These are phyloP conservation scores for Rotaria macrura DNA, from an alignment of 2,888 invertebrate species.

Conservation along the genomic window DNA sequence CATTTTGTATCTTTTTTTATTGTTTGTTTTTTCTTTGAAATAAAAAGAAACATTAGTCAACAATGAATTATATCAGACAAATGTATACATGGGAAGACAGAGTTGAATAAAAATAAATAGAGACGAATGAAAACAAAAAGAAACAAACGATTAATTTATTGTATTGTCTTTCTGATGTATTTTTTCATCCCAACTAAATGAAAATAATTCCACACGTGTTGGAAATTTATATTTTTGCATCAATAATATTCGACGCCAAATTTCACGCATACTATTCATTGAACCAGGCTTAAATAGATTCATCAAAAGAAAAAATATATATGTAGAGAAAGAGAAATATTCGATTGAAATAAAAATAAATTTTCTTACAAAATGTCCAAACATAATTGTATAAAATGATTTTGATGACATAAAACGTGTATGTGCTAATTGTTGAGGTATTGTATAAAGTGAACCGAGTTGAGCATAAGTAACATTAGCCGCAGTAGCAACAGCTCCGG, in stretches of 20 bases:
- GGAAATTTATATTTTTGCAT: conserved; percentile 11
- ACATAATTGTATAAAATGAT: conserved; percentile 15
- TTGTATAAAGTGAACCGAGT: conserved; percentile 24
- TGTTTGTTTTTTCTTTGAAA: background rate
- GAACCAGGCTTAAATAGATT: background rate
- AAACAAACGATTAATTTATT: background rate
- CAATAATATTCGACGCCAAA: conserved; percentile 3
- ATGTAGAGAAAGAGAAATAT: too few relatives aligned
- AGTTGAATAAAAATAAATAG: background rate
- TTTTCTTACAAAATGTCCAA: conserved; percentile 7
- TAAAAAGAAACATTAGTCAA: background rate
- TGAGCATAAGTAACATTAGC: background rate
- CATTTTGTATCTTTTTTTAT: background rate
- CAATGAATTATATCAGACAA: background rate
- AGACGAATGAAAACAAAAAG: background rate
- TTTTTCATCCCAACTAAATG: conserved; percentile 15
- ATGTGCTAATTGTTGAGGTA: conserved; percentile 16
- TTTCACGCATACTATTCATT: conserved; percentile 19
- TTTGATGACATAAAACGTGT: conserved; percentile 7
- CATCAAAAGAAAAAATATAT: background rate
- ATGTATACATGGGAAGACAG: background rate
- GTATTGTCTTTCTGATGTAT: background rate
- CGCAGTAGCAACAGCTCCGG: conserved; percentile 12
- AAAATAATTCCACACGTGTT: background rate
- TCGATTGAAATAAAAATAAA: background rate